These are phyloP conservation scores for Lepidonotus clava DNA, from an alignment of 2,888 invertebrate species.

Conservation along the genomic window DNA sequence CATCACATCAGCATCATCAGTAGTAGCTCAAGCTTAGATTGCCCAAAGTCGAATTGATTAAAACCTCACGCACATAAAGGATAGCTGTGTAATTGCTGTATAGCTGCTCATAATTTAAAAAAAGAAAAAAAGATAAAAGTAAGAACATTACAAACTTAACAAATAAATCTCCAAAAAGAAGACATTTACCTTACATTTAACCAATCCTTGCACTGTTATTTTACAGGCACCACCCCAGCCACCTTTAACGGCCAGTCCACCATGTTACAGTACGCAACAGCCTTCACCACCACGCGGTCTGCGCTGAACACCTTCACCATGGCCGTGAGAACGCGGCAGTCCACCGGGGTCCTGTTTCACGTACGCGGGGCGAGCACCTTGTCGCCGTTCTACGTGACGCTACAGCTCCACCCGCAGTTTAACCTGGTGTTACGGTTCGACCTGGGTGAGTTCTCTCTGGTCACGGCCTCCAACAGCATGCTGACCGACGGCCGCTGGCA, in stretches of 20 bases:
- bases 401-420: not conserved
- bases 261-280: slow-evolving; percentile 84
- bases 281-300: slow-evolving; percentile 83
- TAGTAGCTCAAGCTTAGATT: too few relatives aligned
- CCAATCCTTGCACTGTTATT: too few relatives aligned
- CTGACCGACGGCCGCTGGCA: slow-evolving; percentile 29
- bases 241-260: slow-evolving; percentile 90
- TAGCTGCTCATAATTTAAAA: too few relatives aligned
- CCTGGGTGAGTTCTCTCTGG: not conserved
- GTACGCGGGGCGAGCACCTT: not conserved
- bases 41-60: too few relatives aligned
- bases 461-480: not conserved
- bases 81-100: too few relatives aligned
- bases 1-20: too few relatives aligned
- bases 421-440: not conserved
- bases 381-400: not conserved
- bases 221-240: slow-evolving; percentile 87
- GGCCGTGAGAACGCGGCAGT: slow-evolving; percentile 55
- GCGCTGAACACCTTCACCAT: slow-evolving; percentile 55
- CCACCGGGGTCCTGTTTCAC: not conserved
- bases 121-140: too few relatives aligned
- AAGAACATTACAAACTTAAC: too few relatives aligned
- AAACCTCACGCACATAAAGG: too few relatives aligned
- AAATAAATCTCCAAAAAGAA: too few relatives aligned
- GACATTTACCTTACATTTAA: too few relatives aligned